Evolutionary conservation across 2,797 vertebrate species (phyloP).

Genomic region (Sylvia borin): DNA sequence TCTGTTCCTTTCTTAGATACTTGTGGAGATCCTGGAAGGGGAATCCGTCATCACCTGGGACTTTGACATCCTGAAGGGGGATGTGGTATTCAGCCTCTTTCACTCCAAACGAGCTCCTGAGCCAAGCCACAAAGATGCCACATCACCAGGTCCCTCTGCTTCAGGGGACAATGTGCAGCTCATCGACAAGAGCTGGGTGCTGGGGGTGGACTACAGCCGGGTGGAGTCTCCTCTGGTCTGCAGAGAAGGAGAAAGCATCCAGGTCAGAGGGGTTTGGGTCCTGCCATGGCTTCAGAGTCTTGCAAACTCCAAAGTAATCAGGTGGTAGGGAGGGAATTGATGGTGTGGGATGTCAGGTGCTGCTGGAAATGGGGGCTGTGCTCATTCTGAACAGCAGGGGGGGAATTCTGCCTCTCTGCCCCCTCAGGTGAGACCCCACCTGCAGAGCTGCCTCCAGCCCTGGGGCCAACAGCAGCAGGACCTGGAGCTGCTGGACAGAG

Average conservation of each 20-base stretch:
- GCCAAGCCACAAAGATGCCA: conserved; percentile 40
- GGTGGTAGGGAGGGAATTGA: background rate
- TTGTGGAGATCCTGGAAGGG: conserved; percentile 77
- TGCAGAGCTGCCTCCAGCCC: background rate
- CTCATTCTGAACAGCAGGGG: background rate
- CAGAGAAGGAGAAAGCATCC: conserved; percentile 83
- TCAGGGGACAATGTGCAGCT: conserved; percentile 69
- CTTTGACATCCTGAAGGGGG: conserved; percentile 82
- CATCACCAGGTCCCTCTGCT: background rate
- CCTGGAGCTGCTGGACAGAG: background rate
- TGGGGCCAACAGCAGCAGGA: background rate
- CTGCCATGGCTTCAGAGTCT: background rate
- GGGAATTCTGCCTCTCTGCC: background rate
- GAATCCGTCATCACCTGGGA: conserved; percentile 84
- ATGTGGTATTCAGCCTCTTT: conserved; percentile 83
- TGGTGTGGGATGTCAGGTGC: accelerated
- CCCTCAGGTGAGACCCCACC: background rate
- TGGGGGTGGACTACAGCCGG: conserved; percentile 76
- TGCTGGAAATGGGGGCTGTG: background rate
- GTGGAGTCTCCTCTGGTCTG: conserved; percentile 79
- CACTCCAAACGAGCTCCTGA: conserved; percentile 76
- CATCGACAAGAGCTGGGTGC: conserved; percentile 72
- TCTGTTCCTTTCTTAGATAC: conserved; percentile 60
- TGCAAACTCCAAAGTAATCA: background rate
- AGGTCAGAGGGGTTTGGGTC: conserved; percentile 66